These are phyloP conservation scores for Phortica magna DNA, from an alignment of 2,888 invertebrate genomes.

Conservation along the genomic window DNA sequence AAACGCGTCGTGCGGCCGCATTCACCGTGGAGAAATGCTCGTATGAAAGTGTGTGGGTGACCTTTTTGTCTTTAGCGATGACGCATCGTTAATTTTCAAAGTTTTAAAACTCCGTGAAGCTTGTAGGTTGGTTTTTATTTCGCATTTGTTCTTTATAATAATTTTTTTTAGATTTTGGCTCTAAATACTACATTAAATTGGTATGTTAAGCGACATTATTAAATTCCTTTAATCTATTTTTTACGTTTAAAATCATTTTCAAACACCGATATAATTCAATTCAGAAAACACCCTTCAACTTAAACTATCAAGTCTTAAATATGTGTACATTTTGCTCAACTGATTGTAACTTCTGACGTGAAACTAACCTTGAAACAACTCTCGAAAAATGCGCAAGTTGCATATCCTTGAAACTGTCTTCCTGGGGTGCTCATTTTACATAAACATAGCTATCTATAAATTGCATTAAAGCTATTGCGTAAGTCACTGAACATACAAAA, in stretches of 20 bases:
- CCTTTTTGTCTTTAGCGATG: conserved; percentile 25
- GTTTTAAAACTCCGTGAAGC: not conserved
- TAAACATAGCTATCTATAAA: conserved; percentile 19
- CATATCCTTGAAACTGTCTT: conserved; percentile 21
- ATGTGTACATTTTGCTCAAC: not conserved
- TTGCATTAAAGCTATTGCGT: conserved; percentile 18
- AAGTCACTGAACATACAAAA: not conserved
- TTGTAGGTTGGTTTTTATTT: conserved; percentile 39
- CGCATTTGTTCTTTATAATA: conserved; percentile 58
- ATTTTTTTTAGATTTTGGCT: conserved; percentile 38
- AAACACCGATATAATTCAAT: not conserved
- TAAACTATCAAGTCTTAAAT: not conserved
- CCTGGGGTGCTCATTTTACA: not conserved
- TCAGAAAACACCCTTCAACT: conserved; percentile 10
- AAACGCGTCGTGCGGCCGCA: conserved; percentile 62
- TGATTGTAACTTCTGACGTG: not conserved
- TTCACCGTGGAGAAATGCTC: conserved; percentile 38
- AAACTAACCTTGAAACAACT: conserved; percentile 25
- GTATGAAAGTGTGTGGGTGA: conserved; percentile 42
- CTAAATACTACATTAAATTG: too few species aligned
- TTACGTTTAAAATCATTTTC: too few species aligned
- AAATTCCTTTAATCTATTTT: too few species aligned
- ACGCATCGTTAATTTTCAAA: conserved; percentile 22
- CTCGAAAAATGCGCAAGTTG: not conserved
- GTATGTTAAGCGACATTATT: too few species aligned